Conservation (phyloP, 1,140 invertebrate genomes). For the Drosophila sucinea region DNA sequence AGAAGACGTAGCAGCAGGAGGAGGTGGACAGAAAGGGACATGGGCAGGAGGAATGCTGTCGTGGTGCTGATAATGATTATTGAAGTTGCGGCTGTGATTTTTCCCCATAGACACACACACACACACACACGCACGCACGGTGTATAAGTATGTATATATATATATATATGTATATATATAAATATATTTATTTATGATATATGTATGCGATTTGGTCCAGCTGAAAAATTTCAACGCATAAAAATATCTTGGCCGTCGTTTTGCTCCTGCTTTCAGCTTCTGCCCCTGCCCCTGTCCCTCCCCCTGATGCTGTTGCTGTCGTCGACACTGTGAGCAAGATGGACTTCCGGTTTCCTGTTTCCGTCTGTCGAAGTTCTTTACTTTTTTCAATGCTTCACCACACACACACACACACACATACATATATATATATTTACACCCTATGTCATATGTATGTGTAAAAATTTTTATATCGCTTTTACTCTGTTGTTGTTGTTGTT, state of each 20-base stretch:
- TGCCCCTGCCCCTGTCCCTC: background rate
- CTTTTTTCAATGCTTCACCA: conserved; percentile 76
- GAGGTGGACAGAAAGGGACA: conserved; percentile 18
- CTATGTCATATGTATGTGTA: conserved; percentile 60
- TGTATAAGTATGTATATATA: conserved; percentile 16
- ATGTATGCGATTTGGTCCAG: conserved; percentile 75
- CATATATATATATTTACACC: conserved; percentile 32
- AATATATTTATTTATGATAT: conserved; percentile 50
- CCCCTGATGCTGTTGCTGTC: conserved; percentile 42
- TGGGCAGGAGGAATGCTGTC: conserved; percentile 47
- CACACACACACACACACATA: conserved; percentile 40
- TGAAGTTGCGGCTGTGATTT: conserved; percentile 69
- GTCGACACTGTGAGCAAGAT: conserved; percentile 82
- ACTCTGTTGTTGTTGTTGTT: conserved; percentile 46
- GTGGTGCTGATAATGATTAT: conserved; percentile 76
- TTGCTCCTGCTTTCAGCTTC: conserved; percentile 1
- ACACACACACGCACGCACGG: background rate
- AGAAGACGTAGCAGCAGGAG: background rate
- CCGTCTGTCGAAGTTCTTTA: conserved; percentile 83
- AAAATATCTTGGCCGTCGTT: conserved; percentile 75
- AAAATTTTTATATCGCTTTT: conserved; percentile 72
- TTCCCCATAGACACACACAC: conserved; percentile 41
- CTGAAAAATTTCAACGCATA: conserved; percentile 81
- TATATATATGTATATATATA: conserved; percentile 42
- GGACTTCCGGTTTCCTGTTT: conserved; percentile 83